Evolutionary conservation across 2,113 vertebrate genomes (phyloP), one percentile per base, ranked within the genome.

Genomic region (Sinocyclocheilus grahami): DNA sequence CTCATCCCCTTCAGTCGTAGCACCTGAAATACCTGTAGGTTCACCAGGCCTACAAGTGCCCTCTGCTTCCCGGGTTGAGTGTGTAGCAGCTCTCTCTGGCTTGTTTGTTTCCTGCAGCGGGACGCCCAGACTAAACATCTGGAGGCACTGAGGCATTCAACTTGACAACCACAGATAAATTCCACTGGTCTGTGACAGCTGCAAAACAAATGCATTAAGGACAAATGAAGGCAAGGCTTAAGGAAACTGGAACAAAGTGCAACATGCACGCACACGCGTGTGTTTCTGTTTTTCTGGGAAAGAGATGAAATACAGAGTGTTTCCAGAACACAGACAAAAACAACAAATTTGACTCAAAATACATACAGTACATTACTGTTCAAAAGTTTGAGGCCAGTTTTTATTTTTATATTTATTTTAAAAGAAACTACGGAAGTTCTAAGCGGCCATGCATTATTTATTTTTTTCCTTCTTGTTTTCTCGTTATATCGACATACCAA

Each of bases 81-180:
- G 42, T 53, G 30, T 83, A 53, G 42, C 58, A 37, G 62, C 46
- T 48, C 55, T 58, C 24, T 78, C 65, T 79, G 74, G 69, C 87
- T 71, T 78, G 55, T 55, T 42, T 78, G 62, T 86, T 65, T 86
- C 58, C n/a, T 58, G 33, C 51, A 55, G 76, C 13, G 18, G 12
- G 37, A 79, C 42, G 42, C 86, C 14, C 42, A 83, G 55, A 27
- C 55, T 79, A 69, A 78, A 88, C 20, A 39, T 82, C 84, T 86
- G 67, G 53, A 83, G 80, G 53, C 51, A 80, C 48, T 3, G 78
- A 14, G 53, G 48, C 27, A 75, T 67, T 58, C 27, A 13, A 13
- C 22, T 58, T 20, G 46, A n/a, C 55, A n/a, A 65, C 46, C 69
- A 78, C 24, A 77, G 11, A 69, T 51, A 71, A 37, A 67, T 69